Percentiles rank a stretch among this genome's conserved stretches.
Conservation (phyloP, 2,797 vertebrate species). For the Rhinogobio ventralis region DNA sequence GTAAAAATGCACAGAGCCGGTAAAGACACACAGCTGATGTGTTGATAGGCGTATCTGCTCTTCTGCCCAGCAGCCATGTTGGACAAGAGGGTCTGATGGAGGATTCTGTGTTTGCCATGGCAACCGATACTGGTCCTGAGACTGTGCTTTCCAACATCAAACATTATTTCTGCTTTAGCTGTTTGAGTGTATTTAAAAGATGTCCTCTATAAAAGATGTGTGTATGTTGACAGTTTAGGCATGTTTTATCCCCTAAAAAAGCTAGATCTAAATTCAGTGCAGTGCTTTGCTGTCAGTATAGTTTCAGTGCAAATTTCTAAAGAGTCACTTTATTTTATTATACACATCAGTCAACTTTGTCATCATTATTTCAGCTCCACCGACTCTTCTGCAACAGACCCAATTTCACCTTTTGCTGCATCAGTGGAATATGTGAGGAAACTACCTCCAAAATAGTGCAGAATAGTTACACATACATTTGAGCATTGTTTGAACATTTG, state of each 20-base stretch:
- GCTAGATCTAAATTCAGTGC: too few relatives aligned
- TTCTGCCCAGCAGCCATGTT: slow-evolving; percentile 20
- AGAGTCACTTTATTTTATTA: not conserved
- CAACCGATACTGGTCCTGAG: slow-evolving; percentile 29
- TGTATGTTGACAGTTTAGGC: not conserved
- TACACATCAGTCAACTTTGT: not conserved
- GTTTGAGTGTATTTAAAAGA: not conserved
- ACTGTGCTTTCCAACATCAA: slow-evolving; percentile 4
- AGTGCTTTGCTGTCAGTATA: not conserved
- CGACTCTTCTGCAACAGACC: not conserved
- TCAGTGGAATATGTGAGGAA: not conserved
- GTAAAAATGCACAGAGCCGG: not conserved
- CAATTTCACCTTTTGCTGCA: not conserved
- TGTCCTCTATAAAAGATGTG: not conserved
- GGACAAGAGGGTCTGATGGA: slow-evolving; percentile 17
- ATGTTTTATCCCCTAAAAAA: too few relatives aligned
- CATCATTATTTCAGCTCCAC: not conserved
- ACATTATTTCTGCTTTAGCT: slow-evolving; percentile 30
- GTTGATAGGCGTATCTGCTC: not conserved
- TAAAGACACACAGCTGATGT: slow-evolving; percentile 3
- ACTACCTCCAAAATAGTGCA: not conserved
- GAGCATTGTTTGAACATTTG: too few relatives aligned
- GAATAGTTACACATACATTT: not conserved
- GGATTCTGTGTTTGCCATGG: slow-evolving; percentile 47
- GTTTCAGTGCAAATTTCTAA: not conserved